Evolutionary conservation across 2,113 vertebrate species (phyloP).

Genomic region (Pleuronectes platessa): DNA sequence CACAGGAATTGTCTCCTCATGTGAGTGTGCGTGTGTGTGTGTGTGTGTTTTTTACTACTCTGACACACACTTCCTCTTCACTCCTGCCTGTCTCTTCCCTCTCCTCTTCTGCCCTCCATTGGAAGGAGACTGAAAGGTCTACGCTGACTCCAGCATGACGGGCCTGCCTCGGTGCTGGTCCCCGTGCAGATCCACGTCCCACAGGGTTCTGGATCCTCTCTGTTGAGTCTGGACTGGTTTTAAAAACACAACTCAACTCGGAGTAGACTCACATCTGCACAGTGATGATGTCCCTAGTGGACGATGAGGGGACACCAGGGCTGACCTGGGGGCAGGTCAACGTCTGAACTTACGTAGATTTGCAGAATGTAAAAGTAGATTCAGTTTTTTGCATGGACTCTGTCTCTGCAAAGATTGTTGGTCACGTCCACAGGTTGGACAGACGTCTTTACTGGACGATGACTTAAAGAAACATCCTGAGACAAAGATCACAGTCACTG

Average conservation of each 20-base stretch:
- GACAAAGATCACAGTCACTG: too few species aligned
- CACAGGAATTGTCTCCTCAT: too few species aligned
- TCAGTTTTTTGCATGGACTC: too few species aligned
- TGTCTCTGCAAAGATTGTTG: too few species aligned
- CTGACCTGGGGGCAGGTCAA: too few species aligned
- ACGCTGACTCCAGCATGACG: conserved; percentile 4
- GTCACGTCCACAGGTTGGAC: too few species aligned
- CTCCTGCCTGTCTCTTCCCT: conserved; percentile 66
- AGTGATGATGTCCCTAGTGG: neutral
- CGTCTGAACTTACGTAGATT: too few species aligned
- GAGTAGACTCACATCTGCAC: conserved; percentile 2
- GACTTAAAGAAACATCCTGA: too few species aligned
- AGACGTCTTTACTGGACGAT: too few species aligned
- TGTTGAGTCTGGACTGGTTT: conserved; percentile 15
- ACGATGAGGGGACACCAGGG: neutral
- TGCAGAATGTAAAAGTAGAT: too few species aligned
- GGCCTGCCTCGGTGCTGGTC: neutral
- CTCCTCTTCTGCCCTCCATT: conserved; percentile 86
- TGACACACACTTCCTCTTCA: conserved; percentile 27
- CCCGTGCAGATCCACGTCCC: neutral
- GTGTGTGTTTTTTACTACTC: too few species aligned
- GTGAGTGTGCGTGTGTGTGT: too few species aligned
- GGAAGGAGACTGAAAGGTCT: conserved; percentile 76
- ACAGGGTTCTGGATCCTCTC: neutral
- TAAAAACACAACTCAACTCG: neutral